These are phyloP conservation scores for Alectoris magna DNA, from an alignment of 2,797 vertebrate species.

Conservation along the genomic window DNA sequence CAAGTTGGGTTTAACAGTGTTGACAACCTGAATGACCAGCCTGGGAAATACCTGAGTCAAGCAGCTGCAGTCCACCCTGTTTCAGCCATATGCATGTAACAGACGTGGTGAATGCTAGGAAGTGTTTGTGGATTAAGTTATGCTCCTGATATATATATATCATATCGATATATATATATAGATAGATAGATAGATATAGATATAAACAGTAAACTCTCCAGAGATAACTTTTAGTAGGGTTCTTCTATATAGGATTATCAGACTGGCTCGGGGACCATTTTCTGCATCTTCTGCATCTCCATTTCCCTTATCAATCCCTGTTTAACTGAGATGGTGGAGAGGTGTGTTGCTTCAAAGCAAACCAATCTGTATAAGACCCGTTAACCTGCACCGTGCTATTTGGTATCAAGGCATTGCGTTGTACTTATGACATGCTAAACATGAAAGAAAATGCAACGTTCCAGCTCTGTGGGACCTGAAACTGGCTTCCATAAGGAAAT, in stretches of 20 bases:
- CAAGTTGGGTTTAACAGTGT: not conserved
- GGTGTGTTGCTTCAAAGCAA: not conserved
- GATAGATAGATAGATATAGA: too few relatives aligned
- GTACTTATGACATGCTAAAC: not conserved
- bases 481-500: not conserved
- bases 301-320: not conserved
- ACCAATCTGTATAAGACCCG: not conserved
- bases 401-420: not conserved
- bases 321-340: not conserved
- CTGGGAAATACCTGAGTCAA: not conserved
- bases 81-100: not conserved
- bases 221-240: not conserved
- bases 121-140: not conserved
- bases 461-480: not conserved
- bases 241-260: not conserved
- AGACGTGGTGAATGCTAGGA: not conserved
- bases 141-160: not conserved
- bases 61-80: fast-evolving
- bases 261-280: not conserved
- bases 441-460: not conserved
- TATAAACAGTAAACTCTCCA: not conserved
- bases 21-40: not conserved
- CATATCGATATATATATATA: too few relatives aligned
- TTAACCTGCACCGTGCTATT: not conserved
- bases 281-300: not conserved